Evolutionary conservation across 2,113 vertebrate genomes (phyloP), one percentile per base, ranked within the genome.

Genomic region (Ramphastos sulfuratus): DNA sequence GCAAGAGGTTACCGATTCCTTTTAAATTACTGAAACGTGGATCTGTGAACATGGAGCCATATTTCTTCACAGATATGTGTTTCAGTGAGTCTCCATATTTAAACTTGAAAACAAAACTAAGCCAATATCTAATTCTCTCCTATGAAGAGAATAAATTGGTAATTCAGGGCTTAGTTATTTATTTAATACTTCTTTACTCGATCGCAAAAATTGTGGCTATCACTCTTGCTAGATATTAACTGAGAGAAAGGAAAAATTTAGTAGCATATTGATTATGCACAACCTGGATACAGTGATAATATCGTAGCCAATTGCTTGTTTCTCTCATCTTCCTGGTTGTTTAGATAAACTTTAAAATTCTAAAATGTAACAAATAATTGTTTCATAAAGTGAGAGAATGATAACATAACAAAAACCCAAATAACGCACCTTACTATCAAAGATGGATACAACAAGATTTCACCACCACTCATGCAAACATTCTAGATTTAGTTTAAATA

Each of bases 321-420:
- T 18, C 18, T 86, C 86, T 94, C 7, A 76, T 90, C 8, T 86
- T 24, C 23, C 23, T 30, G 35, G 10, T 70, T 94, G 35, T 35
- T 93, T 89, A 79, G 61, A 90, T 48, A 92, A 69, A 61, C 89
- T 28, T 28, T 79, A 19, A 21, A 42, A 73, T 86, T 56, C 87
- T 63, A 94, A 95, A 94, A 92, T 46, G 13, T 72, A 89, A 90
- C 69, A 79, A 92, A 52, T 90, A 85, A 88, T 93, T 92, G 83
- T 85, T 92, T 95, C 12, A 63, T 73, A 8, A 23, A 85, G 12
- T 31, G 19, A 89, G 19, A 89, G 2, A 25, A 27, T 31, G 44
- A 69, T 74, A 83, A 71, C 9, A 10, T 69, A 86, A 78, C 46
- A 87, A 48, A 70, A 63, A 48, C 87, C 83, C 64, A 54, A 55